Percentiles rank a stretch among this genome's conserved stretches.
Evolutionary conservation across 2,888 invertebrate genomes (phyloP).

Genomic region (Microctonus hyperodae): DNA sequence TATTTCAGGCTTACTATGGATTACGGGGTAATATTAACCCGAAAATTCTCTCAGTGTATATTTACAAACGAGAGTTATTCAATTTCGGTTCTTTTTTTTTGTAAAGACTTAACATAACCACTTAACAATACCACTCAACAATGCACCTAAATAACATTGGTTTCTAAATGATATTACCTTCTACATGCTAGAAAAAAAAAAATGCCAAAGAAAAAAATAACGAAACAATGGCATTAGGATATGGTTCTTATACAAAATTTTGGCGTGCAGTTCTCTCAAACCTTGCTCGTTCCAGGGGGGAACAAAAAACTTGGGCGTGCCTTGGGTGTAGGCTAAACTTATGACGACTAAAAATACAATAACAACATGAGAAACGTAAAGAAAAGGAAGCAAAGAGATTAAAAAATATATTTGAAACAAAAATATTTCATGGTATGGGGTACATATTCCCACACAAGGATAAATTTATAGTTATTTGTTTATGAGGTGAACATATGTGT

Average conservation of each 20-base stretch:
- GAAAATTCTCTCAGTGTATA: too few species aligned
- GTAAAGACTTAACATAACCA: too few species aligned
- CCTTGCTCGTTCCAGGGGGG: background rate
- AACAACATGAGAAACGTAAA: constrained; percentile 21
- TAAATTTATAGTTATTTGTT: background rate
- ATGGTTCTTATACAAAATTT: constrained; percentile 11
- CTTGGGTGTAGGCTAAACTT: constrained; percentile 15
- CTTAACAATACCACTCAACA: too few species aligned
- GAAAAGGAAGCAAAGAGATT: background rate
- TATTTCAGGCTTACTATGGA: too few species aligned
- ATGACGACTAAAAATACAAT: constrained; percentile 31
- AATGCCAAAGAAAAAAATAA: background rate
- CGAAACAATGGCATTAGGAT: background rate
- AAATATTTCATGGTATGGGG: background rate
- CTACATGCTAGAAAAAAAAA: background rate
- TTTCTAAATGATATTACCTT: background rate
- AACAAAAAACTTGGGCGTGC: constrained; percentile 11
- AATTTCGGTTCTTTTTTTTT: too few species aligned
- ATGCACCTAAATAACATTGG: background rate
- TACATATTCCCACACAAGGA: background rate
- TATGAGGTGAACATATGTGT: too few species aligned
- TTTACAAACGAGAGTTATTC: too few species aligned
- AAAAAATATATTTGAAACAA: constrained; percentile 15
- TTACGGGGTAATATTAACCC: too few species aligned
- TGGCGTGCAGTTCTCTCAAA: constrained; percentile 8